A percentile compares a stretch with the other conserved stretches of the same genome.
phyloP scores from a whole-genome alignment of 2,888 invertebrate genomes.

The Malachius bipustulatus region DNA sequence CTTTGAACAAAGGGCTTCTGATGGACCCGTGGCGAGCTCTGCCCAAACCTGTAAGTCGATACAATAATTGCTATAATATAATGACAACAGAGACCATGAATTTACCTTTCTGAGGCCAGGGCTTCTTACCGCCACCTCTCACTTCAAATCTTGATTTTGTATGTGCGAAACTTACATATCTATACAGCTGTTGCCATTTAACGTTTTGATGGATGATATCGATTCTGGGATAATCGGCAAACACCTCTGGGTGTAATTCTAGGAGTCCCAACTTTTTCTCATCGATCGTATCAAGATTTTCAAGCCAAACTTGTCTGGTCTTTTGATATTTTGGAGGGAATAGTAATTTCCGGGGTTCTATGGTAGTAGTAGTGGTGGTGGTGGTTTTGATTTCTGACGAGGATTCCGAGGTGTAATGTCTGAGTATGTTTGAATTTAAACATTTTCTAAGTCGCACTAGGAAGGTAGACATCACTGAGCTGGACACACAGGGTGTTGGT shows the following conservation, averaged over 20 bases:
- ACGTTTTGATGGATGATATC: slow-evolving; percentile 81
- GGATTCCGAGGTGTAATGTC: too few relatives aligned
- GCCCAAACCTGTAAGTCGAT: slow-evolving; percentile 43
- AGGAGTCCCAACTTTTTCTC: slow-evolving; percentile 73
- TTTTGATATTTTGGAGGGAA: slow-evolving; percentile 45
- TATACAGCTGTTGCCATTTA: slow-evolving; percentile 73
- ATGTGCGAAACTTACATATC: slow-evolving; percentile 68
- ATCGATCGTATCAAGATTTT: slow-evolving; percentile 63
- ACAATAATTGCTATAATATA: neutral
- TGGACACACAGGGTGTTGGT: too few relatives aligned
- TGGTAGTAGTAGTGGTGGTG: too few relatives aligned
- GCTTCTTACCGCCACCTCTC: slow-evolving; percentile 81
- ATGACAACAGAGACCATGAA: neutral
- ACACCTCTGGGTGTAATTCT: slow-evolving; percentile 82
- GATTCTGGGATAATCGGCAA: slow-evolving; percentile 68
- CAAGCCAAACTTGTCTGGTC: slow-evolving; percentile 75
- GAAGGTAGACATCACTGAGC: too few relatives aligned
- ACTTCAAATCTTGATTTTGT: slow-evolving; percentile 75
- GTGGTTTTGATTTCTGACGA: too few relatives aligned
- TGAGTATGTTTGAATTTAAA: too few relatives aligned
- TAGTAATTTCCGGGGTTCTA: slow-evolving; percentile 37
- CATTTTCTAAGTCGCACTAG: too few relatives aligned
- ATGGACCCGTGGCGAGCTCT: slow-evolving; percentile 86
- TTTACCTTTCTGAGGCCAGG: slow-evolving; percentile 91
- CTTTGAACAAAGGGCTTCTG: slow-evolving; percentile 73